phyloP scores from a whole-genome alignment of 2,797 vertebrate genomes.

The Peromyscus attwateri region DNA sequence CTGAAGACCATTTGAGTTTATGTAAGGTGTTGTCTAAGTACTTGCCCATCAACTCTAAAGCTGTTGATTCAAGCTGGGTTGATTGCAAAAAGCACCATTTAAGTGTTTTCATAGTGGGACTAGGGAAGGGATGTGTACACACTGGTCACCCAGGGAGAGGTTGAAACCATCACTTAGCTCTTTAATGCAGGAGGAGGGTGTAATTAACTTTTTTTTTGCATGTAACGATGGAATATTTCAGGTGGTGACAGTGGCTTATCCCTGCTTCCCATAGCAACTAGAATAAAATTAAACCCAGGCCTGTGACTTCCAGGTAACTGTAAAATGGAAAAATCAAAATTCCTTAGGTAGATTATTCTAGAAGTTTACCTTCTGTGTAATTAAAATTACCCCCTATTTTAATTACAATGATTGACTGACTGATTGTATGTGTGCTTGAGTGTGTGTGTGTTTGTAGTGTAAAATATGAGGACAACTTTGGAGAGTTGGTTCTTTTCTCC shows the following conservation, averaged over 20 bases:
- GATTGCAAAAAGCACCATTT: constrained; percentile 83
- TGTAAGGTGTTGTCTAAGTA: constrained; percentile 80
- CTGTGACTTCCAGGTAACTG: constrained; percentile 76
- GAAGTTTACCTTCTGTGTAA: constrained; percentile 63
- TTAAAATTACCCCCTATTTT: background rate
- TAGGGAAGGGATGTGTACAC: constrained; percentile 72
- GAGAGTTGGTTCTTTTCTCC: background rate
- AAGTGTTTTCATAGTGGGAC: constrained; percentile 78
- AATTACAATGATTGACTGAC: background rate
- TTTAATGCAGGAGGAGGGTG: constrained; percentile 86
- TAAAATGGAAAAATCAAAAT: constrained; percentile 75
- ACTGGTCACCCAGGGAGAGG: constrained; percentile 85
- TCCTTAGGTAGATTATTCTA: background rate
- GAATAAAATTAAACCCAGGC: constrained; percentile 81
- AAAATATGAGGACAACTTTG: background rate
- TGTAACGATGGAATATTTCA: constrained; percentile 82
- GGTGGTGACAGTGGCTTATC: constrained; percentile 85
- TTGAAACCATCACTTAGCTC: constrained; percentile 86
- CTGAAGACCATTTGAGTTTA: constrained; percentile 74
- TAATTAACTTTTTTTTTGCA: constrained; percentile 75
- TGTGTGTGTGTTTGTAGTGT: background rate
- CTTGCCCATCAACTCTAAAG: constrained; percentile 79
- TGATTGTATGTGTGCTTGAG: background rate
- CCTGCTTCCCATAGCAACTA: constrained; percentile 37
- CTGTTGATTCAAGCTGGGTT: constrained; percentile 79